These are phyloP conservation scores for Pteropus rufus DNA, from an alignment of 2,797 vertebrate genomes.

Conservation along the genomic window DNA sequence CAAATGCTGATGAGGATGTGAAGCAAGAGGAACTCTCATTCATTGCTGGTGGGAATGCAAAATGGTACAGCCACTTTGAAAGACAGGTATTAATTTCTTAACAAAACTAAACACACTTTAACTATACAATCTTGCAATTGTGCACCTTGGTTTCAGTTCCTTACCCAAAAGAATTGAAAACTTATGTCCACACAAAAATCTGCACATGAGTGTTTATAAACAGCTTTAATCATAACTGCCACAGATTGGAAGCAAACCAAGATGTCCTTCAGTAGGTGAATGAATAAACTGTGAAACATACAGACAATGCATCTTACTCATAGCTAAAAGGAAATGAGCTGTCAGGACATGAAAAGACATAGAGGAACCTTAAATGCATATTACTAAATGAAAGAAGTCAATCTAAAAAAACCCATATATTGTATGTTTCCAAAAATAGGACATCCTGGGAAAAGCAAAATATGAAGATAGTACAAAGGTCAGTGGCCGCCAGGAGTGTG, in stretches of 20 bases:
- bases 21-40: background rate
- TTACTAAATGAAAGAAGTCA: background rate
- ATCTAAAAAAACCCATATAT: background rate
- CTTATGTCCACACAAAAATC: background rate
- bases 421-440: background rate
- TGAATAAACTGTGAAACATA: background rate
- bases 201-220: background rate
- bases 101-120: background rate
- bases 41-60: background rate
- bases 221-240: background rate
- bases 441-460: background rate
- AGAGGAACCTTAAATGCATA: background rate
- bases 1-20: background rate
- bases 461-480: background rate
- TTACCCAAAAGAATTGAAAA: background rate
- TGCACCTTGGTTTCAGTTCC: background rate
- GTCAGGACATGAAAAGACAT: background rate
- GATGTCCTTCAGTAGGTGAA: background rate
- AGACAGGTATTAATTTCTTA: background rate
- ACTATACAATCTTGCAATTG: background rate
- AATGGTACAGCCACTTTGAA: background rate
- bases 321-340: background rate
- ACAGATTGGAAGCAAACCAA: background rate
- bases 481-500: background rate
- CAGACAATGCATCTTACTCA: background rate